A percentile compares a stretch with the other conserved stretches of the same genome.
Evolutionary conservation across 2,888 invertebrate species (phyloP).

Genomic region (Pheosia gnoma): DNA sequence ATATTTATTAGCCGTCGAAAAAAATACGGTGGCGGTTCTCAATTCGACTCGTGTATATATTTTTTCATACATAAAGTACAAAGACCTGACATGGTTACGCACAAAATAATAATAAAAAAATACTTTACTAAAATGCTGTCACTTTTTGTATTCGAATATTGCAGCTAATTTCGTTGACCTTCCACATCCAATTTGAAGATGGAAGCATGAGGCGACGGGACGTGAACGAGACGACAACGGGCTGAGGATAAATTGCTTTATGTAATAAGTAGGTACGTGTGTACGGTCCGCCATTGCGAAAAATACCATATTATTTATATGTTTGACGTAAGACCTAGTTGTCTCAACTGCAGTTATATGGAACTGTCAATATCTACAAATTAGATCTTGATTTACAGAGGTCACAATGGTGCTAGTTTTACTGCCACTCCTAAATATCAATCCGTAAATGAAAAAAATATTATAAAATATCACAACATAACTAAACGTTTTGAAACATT

Average conservation of each 20-base stretch:
- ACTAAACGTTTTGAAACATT: too few relatives aligned
- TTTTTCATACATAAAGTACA: not conserved
- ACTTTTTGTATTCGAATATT: slow-evolving; percentile 33
- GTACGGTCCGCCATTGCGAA: slow-evolving; percentile 16
- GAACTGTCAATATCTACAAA: too few relatives aligned
- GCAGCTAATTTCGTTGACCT: slow-evolving; percentile 25
- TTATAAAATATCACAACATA: too few relatives aligned
- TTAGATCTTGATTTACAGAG: too few relatives aligned
- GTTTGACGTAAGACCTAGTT: slow-evolving; percentile 15
- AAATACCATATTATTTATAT: slow-evolving; percentile 13
- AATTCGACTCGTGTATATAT: too few relatives aligned
- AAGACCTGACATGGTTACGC: not conserved
- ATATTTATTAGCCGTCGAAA: not conserved
- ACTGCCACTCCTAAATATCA: too few relatives aligned
- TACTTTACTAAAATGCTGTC: slow-evolving; percentile 17
- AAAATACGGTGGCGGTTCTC: too few relatives aligned
- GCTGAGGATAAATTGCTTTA: slow-evolving; percentile 13
- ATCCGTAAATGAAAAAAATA: too few relatives aligned
- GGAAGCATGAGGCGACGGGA: slow-evolving; percentile 23
- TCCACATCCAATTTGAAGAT: slow-evolving; percentile 46
- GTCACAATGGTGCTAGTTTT: too few relatives aligned
- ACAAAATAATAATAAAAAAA: slow-evolving; percentile 9
- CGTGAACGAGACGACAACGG: slow-evolving; percentile 15
- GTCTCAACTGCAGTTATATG: slow-evolving; percentile 7
- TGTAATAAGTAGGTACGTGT: slow-evolving; percentile 25